Percentiles rank a stretch among this genome's conserved stretches.
Evolutionary conservation across 2,888 invertebrate species (phyloP).

Genomic region (Eupithecia centaureata): DNA sequence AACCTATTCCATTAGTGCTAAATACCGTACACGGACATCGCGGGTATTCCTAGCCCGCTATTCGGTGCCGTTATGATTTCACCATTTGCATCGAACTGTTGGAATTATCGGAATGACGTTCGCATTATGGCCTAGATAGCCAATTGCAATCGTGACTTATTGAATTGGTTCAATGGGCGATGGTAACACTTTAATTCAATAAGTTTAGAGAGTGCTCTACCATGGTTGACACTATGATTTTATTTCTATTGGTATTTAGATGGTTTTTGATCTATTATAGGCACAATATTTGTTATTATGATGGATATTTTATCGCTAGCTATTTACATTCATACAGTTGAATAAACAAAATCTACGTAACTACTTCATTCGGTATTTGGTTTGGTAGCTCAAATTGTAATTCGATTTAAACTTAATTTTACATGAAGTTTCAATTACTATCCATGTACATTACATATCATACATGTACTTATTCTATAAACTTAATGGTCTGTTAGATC

Average conservation of each 20-base stretch:
- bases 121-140: constrained; percentile 37
- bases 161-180: constrained; percentile 31
- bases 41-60: constrained; percentile 27
- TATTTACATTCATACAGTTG: too few relatives aligned
- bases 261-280: too few relatives aligned
- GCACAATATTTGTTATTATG: too few relatives aligned
- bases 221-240: not conserved
- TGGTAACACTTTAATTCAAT: constrained; percentile 21
- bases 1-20: constrained; percentile 33
- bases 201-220: constrained; percentile 1
- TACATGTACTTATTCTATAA: not conserved
- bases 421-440: too few relatives aligned
- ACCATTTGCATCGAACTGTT: constrained; percentile 32
- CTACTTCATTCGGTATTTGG: too few relatives aligned
- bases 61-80: constrained; percentile 36
- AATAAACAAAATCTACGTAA: too few relatives aligned
- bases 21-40: constrained; percentile 41
- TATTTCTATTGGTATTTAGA: too few relatives aligned
- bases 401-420: too few relatives aligned
- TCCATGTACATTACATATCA: not conserved
- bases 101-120: constrained; percentile 34
- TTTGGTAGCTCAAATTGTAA: too few relatives aligned
- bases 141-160: constrained; percentile 28
- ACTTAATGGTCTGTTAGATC: not conserved
- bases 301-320: too few relatives aligned